Evolutionary conservation across 1,140 invertebrate genomes (phyloP), one percentile per base, ranked within the genome.

Genomic region (Drosophila trapezifrons): DNA sequence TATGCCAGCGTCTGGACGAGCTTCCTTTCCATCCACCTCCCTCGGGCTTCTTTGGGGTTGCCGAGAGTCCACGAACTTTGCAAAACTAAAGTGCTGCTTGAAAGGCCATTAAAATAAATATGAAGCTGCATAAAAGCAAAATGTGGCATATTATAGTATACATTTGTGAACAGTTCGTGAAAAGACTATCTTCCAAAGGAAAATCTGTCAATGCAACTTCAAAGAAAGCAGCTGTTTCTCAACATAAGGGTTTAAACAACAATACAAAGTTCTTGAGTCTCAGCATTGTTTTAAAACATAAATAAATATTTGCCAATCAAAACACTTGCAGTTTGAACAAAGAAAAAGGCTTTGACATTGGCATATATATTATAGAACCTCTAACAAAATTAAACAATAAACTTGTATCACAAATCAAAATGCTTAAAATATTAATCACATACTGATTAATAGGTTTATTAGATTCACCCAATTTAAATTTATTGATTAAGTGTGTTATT

Each of bases 61-160:
- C 40, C 42, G 25, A 62, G 59, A 38, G 46, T 25, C 46, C 52
- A 55, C 18, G 18, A 45, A 58, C 43, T 57, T 37, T 27, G 63
- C 8, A 37, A 46, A 63, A 76, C 64, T 62, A 77, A 58, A 71
- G 67, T 71, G 42, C 42, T 70, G 51, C 42, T 35, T 58, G 51
- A 58, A 71, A 70, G 67, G 35, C 63, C 64, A 56, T 59, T 78
- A 58, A 64, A 54, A 77, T 63, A 64, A 58, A 77, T 58, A 77
- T 58, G 47, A 66, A 51, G 47, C 38, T 57, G 18, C n/a, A 51
- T 37, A 47, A 58, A 59, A 32, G 10, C 20, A 45, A 45, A 55
- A 15, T 47, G n/a, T 2, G 29, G 42, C 17, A 37, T 18, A 18
- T 27, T 18, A 27, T 13, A 40, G 35, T 51, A 32, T 42, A 22